Base-by-base conservation (phyloP, 2,113 vertebrate genomes). In the Prunella himalayana region DNA sequence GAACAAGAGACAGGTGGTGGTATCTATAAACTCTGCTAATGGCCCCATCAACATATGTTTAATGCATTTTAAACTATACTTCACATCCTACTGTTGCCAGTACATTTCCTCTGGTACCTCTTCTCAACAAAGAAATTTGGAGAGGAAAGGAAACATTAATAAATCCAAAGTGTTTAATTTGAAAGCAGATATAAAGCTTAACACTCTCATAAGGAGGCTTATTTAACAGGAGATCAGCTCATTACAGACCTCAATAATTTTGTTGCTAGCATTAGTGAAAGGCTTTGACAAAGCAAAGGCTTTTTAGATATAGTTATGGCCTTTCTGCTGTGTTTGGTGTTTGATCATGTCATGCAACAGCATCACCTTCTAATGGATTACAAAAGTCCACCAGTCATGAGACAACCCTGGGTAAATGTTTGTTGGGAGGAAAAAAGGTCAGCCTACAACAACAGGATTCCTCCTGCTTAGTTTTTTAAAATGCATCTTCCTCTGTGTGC, bases 101-200 rank as follows among this genome's bases (percentile, higher is more conserved):
- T 92, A 97, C 95, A 97, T 97, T 97, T 97, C 93, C 92, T 95
- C 92, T 78, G 75, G 80, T 80, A 82, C 96, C 97, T 98, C 98
- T 98, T 96, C 98, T 96, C 98, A 97, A 98, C 99, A 96, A 95
- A 98, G 98, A 98, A 97, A 99, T 99, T 97, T 98, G 97, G 95
- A 99, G 98, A 98, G 98, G 95, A 98, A 97, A 97, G 98, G 98
- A 98, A 98, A 98, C 98, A 98, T 98, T 98, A 98, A 98, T 97
- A 97, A 97, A 96, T 33, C 53, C 86, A 68, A 98, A 97, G 97
- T 97, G 97, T 97, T 98, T 98, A 96, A 97, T 98, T 97, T 98
- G 96, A 96, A 97, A 97, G 96, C 97, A 97, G 97, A 98, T 97
- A 98, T 90, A 97, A 97, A 95, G 94, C 96, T 97, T 96, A 97